Conservation (phyloP, 2,888 invertebrate species). For the Tenthredo scrophulariae region DNA sequence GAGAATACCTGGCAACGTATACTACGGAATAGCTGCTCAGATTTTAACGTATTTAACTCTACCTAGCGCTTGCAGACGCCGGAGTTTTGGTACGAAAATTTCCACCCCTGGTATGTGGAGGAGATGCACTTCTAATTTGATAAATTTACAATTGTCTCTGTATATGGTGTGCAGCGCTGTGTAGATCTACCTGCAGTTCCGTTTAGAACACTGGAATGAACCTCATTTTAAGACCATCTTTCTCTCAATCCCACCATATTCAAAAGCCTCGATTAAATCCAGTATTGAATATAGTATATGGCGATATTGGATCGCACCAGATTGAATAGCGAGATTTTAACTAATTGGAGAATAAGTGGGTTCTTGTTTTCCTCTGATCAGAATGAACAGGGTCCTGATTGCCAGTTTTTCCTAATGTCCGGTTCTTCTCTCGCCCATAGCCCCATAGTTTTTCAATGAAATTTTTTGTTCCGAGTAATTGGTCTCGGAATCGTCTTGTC, state of each 20-base stretch:
- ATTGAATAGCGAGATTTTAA: neutral
- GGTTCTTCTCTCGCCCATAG: too few species aligned
- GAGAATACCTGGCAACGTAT: neutral
- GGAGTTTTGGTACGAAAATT: neutral
- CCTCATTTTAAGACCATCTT: neutral
- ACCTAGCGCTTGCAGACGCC: neutral
- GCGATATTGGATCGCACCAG: neutral
- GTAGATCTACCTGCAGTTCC: neutral
- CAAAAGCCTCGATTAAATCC: neutral
- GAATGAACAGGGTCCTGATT: neutral
- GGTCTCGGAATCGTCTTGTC: too few species aligned
- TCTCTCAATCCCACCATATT: neutral
- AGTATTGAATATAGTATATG: neutral
- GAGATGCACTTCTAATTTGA: constrained; percentile 6
- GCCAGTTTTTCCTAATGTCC: too few species aligned
- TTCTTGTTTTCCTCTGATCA: neutral
- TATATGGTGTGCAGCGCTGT: neutral
- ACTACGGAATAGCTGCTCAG: neutral
- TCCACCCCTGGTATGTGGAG: neutral
- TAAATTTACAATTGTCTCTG: neutral
- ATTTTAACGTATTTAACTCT: neutral
- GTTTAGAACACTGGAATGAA: neutral
- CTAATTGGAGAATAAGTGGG: neutral
- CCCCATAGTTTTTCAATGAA: too few species aligned
- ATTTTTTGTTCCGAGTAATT: too few species aligned